Base-by-base conservation (phyloP, 2,113 vertebrate species). In the Tretioscincus oriximinensis region DNA sequence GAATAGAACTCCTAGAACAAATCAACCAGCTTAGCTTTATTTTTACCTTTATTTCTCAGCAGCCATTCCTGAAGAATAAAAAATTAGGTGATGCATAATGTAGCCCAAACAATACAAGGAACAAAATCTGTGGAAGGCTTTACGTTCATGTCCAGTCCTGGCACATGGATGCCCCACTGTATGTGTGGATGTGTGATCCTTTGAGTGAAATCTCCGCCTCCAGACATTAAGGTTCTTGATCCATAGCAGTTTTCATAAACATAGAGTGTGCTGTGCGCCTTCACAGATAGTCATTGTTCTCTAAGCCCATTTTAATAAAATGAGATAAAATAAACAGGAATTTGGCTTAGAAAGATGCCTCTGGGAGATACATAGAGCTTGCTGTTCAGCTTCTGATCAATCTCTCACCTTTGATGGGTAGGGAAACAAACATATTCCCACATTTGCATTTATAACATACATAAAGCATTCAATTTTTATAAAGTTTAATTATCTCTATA, bases 1-100 rank as follows among this genome's bases (percentile, higher is more conserved):
- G 95, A 87, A 76, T 80, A 47, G 84, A 80, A 28, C 80, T 84
- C 9, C 4, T 26, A 1, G 63, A 84, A 61, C 29, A 7, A 65
- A 83, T 68, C 35, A 58, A 58, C 54, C 54, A 14, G 54, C 54
- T 18, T 18, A 18, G 54, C 54, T 58, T 58, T 58, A 82, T 14
- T 29, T 0, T 77, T 87, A 24, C 11, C 31, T 86, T 85, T 86
- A 77, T 90, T 88, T 61, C 67, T 45, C 45, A 79, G 71, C 8
- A 5, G 4, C 0, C 29, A 73, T 82, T 82, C 80, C 76, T 78
- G 77, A 31, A 65, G 70, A 22, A 68, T 75, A 54, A 54, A 80
- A 20, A n/a, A 26, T 31, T 47, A 69, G 35, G 12, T 20, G 26
- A 47, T 41, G 1, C 76, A 29, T 20, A 31, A 1, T 70, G 12